Evolutionary conservation across 2,113 vertebrate genomes (phyloP).

Genomic region (Nerophis lumbriciformis): DNA sequence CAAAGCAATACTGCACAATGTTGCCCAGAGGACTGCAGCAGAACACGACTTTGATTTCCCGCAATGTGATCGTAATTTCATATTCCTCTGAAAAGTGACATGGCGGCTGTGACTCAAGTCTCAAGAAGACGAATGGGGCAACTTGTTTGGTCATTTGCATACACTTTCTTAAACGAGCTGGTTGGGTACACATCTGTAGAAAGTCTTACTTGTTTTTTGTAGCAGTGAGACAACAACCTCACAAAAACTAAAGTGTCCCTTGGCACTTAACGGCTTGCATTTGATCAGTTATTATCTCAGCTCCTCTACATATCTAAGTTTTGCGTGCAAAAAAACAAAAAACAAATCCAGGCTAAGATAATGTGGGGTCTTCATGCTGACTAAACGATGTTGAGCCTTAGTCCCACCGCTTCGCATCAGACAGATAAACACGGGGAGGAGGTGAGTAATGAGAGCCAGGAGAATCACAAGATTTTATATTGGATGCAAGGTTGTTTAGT

Average conservation of each 20-base stretch:
- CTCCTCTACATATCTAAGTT: slow-evolving; percentile 20
- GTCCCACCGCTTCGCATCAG: slow-evolving; percentile 48
- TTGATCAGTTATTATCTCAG: slow-evolving; percentile 52
- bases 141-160: slow-evolving; percentile 50
- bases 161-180: slow-evolving; percentile 34
- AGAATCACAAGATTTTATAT: slow-evolving; percentile 57
- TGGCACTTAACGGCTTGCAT: slow-evolving; percentile 32
- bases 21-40: slow-evolving; percentile 65
- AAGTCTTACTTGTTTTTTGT: not conserved
- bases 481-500: slow-evolving; percentile 53
- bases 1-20: slow-evolving; percentile 67
- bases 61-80: slow-evolving; percentile 70
- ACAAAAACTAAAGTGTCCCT: slow-evolving; percentile 25
- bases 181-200: slow-evolving; percentile 10
- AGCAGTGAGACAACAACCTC: slow-evolving; percentile 9
- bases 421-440: slow-evolving; percentile 53
- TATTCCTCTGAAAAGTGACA: slow-evolving; percentile 66
- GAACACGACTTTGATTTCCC: slow-evolving; percentile 72
- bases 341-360: slow-evolving; percentile 49
- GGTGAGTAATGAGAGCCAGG: slow-evolving; percentile 63
- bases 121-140: slow-evolving; percentile 47
- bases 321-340: slow-evolving; percentile 49
- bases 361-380: slow-evolving; percentile 55
- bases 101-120: slow-evolving; percentile 54
- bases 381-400: slow-evolving; percentile 52